Conservation (phyloP, 2,797 vertebrate species). For the Crenichthys baileyi region DNA sequence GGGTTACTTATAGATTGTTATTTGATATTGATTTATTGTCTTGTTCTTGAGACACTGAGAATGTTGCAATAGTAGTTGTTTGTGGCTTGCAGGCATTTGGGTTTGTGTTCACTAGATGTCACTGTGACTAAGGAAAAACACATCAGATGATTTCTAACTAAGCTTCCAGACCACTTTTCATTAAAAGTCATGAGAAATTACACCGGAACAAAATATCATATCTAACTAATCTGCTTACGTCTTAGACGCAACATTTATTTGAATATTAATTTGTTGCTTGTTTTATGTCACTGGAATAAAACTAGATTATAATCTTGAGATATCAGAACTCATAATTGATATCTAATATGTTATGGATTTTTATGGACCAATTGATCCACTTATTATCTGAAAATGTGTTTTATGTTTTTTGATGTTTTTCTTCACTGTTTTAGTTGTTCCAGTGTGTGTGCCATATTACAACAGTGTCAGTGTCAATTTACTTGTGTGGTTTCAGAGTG, state of each 20-base stretch:
- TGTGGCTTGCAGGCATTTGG: conserved; percentile 17
- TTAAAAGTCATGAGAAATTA: not conserved
- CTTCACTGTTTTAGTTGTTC: not conserved
- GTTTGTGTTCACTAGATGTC: conserved; percentile 76
- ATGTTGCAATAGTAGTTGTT: conserved; percentile 8
- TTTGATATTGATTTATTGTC: not conserved
- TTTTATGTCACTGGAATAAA: not conserved
- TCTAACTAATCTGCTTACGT: not conserved
- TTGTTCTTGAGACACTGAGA: not conserved
- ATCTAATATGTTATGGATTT: not conserved
- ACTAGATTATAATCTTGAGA: not conserved
- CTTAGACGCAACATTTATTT: not conserved
- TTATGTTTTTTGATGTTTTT: not conserved
- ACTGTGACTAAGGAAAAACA: conserved; percentile 67
- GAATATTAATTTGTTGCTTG: not conserved
- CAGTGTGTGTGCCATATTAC: conserved; percentile 7
- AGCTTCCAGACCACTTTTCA: not conserved
- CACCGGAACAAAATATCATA: not conserved
- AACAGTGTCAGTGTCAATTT: conserved; percentile 35
- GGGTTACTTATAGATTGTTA: not conserved
- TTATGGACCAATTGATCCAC: not conserved
- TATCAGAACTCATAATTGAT: not conserved
- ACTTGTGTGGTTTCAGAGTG: conserved; percentile 37
- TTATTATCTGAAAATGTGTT: not conserved
- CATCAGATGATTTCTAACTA: not conserved